Evolutionary conservation across 1,140 invertebrate genomes (phyloP), one percentile per base, ranked within the genome.

Genomic region (Metaphire vulgaris): DNA sequence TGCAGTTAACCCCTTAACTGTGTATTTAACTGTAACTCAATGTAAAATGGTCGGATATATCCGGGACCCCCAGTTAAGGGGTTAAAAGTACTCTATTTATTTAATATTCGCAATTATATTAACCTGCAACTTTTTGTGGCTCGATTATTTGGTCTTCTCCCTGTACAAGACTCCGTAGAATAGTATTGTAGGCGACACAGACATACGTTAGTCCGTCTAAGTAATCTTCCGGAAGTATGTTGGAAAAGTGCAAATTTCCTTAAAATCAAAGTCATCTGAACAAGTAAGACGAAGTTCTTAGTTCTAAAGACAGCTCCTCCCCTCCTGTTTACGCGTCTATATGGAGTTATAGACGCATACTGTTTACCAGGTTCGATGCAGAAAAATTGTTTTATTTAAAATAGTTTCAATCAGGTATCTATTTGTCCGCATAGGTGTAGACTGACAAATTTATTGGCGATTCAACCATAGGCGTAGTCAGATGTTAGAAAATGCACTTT

Each of bases 191-290:
- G 1, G 33, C 26, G 31, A 75, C 65, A 66, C 74, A 75, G 2
- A 65, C 16, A 33, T 75, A 75, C 12, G 29, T 21, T 6, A 16
- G 66, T 1, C 74, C 74, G 15, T 41, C 26, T 2, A 21, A 26
- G 6, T 69, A 28, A 32, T 75, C 74, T 30, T 69, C 56, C 29
- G 32, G 16, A 28, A 33, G 28, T 21, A 70, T 67, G 33, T 75
- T 75, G 32, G 74, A 28, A 33, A 75, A 75, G 26, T 75, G 68
- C 1, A 75, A 71, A 30, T 75, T 75, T 21, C 83, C 82, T 80
- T 56, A 12, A 12, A 6, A 21, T 12, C 21, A 21, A 56, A 56
- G 21, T 56, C 6, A 56, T 56, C 41, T 12, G 6, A 56, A 56
- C 41, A 56, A 56, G 6, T 6, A 21, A 56, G 6, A 56, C 41